Percentiles rank a stretch among this genome's conserved stretches.
Evolutionary conservation across 2,113 vertebrate genomes (phyloP).

Genomic region (Crotalus viridis): DNA sequence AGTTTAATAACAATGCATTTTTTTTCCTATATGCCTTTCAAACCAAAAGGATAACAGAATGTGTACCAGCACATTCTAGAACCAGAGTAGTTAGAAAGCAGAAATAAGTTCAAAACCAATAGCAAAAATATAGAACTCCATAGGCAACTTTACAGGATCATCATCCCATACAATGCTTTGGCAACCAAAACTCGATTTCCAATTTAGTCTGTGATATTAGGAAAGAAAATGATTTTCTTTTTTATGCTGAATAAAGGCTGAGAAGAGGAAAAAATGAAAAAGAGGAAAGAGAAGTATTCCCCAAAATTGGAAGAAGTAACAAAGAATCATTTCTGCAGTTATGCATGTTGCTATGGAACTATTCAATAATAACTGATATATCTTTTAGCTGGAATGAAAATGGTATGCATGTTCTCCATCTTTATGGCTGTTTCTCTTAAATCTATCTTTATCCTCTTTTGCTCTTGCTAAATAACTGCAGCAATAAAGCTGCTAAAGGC

Average conservation of each 20-base stretch:
- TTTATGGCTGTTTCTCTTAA: background rate
- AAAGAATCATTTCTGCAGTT: background rate
- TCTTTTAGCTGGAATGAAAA: slow-evolving; percentile 15
- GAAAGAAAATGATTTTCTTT: background rate
- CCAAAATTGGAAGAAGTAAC: background rate
- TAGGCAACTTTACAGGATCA: background rate
- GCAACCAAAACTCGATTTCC: background rate
- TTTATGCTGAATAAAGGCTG: background rate
- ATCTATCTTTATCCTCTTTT: background rate
- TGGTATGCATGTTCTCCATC: background rate
- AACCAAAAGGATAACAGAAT: background rate
- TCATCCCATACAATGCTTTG: background rate
- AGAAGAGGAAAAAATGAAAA: background rate
- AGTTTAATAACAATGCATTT: background rate
- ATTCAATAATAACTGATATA: background rate
- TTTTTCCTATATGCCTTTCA: background rate
- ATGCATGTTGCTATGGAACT: background rate
- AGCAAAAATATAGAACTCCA: background rate
- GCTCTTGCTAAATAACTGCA: background rate
- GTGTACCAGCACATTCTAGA: background rate
- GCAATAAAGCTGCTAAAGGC: background rate
- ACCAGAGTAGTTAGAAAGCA: background rate
- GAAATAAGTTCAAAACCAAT: background rate
- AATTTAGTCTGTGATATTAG: background rate
- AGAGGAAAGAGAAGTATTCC: background rate